Evolutionary conservation across 92 coral and sea anemone genomes (phyloP), one percentile per base, ranked within the genome.

Genomic region (Scolanthus callimorphus): DNA sequence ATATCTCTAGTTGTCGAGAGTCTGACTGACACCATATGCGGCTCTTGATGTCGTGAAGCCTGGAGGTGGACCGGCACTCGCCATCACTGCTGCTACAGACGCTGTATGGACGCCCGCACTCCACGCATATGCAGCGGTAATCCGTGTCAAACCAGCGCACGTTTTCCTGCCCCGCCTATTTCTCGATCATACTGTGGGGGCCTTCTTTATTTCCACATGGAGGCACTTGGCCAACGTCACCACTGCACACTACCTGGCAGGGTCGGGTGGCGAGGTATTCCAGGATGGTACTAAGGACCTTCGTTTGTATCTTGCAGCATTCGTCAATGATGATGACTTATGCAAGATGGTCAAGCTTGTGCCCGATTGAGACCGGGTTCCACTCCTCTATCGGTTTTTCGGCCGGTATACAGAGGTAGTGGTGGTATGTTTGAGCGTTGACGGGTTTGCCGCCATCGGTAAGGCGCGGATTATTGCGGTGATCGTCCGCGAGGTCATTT

Each of bases 131-230:
- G 29, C 71, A 64, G 1, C 69, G 37, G 58, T 70, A 70, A 39
- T 70, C 77, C 17, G 69, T 15, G 13, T 48, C 58, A 20, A 70
- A 70, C 60, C 69, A 28, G 10, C 61, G 52, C 17, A 46, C 22
- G 23, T 46, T 46, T 4, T 21, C 52, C 22, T 20, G 52, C 4
- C n/a, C n/a, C n/a, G 52, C 78, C 78, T 70, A 71, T 62, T 59
- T 61, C 22, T 49, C 53, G 1, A 71, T 29, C 78, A 71, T 52
- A 13, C 27, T 21, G 31, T 71, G 78, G 0, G 78, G 70, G 2
- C 78, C 70, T 25, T 31, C 70, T 27, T 71, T 71, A 39, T 71
- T 70, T 0, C 63, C 71, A 55, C 70, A 71, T 0, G 78, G 71
- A 24, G 78, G 69, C 0, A 71, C 31, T n/a, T 71, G 71, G 0